Evolutionary conservation across 1,140 invertebrate species (phyloP).

Genomic region (Penaeus indicus): DNA sequence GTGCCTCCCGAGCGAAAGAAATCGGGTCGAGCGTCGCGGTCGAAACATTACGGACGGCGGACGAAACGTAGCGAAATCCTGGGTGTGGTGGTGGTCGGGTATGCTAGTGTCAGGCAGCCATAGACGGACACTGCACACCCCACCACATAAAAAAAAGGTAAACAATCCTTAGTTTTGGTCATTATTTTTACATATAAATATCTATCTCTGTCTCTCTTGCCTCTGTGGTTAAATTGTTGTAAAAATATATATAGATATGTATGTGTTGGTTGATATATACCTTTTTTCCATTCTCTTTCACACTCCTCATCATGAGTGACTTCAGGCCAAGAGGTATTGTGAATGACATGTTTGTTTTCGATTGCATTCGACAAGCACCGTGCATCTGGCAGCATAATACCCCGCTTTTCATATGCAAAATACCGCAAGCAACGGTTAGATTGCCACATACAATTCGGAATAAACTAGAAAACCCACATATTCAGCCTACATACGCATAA

Average conservation of each 20-base stretch:
- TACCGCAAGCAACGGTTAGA: slow-evolving; percentile 42
- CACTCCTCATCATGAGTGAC: background rate
- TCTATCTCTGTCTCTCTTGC: no score
- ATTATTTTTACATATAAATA: no score
- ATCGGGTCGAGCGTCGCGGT: background rate
- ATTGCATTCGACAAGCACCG: slow-evolving; percentile 55
- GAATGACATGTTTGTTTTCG: slow-evolving; percentile 42
- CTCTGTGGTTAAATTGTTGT: no score
- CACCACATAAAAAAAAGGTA: slow-evolving; percentile 32
- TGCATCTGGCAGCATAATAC: slow-evolving; percentile 48
- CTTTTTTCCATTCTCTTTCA: no score
- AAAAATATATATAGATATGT: no score
- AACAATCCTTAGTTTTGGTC: no score
- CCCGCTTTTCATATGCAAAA: slow-evolving; percentile 57
- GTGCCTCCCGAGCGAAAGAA: no score
- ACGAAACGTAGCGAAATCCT: background rate
- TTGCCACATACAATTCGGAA: slow-evolving; percentile 29
- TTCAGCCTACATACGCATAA: background rate
- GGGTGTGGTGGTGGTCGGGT: slow-evolving; percentile 1
- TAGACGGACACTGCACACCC: slow-evolving; percentile 19
- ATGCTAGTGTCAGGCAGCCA: slow-evolving; percentile 12
- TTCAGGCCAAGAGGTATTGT: background rate
- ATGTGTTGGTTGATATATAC: no score
- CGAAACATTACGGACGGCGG: slow-evolving; percentile 28
- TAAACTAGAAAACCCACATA: slow-evolving; percentile 31